Evolutionary conservation across 2,797 vertebrate species (phyloP).

Genomic region (Lagorchestes hirsutus): DNA sequence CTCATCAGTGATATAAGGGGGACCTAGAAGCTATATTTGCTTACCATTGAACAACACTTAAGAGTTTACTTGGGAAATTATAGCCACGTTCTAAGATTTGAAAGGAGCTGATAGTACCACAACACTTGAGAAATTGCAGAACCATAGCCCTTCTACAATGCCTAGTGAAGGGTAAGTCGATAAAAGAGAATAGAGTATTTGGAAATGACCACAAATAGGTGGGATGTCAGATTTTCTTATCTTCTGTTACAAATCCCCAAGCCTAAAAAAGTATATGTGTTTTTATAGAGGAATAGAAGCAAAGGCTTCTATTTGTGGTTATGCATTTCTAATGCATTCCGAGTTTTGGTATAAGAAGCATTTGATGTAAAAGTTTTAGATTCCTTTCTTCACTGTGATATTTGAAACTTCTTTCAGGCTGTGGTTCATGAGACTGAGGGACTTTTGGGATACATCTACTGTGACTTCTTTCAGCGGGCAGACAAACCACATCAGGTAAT

Average conservation of each 20-base stretch:
- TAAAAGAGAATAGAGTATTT: not conserved
- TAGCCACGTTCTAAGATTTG: not conserved
- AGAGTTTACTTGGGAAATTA: not conserved
- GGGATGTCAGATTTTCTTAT: not conserved
- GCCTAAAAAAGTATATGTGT: not conserved
- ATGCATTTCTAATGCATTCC: not conserved
- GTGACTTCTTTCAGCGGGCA: conserved; percentile 96
- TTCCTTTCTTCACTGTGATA: not conserved
- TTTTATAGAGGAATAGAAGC: accelerated
- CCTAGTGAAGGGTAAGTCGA: not conserved
- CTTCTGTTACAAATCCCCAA: not conserved
- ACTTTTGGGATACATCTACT: conserved; percentile 97
- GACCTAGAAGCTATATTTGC: not conserved
- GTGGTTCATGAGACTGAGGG: conserved; percentile 97
- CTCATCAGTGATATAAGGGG: not conserved
- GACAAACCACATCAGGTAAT: conserved; percentile 97
- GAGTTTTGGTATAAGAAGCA: not conserved
- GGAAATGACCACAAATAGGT: not conserved
- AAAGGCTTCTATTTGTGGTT: not conserved
- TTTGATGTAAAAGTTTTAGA: not conserved
- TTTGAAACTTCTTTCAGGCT: conserved; percentile 86
- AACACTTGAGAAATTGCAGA: not conserved
- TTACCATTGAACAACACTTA: not conserved
- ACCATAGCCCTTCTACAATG: not conserved
- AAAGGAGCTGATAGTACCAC: not conserved